phyloP scores from a whole-genome alignment of 2,888 invertebrate species.

The Entomobrya proxima region DNA sequence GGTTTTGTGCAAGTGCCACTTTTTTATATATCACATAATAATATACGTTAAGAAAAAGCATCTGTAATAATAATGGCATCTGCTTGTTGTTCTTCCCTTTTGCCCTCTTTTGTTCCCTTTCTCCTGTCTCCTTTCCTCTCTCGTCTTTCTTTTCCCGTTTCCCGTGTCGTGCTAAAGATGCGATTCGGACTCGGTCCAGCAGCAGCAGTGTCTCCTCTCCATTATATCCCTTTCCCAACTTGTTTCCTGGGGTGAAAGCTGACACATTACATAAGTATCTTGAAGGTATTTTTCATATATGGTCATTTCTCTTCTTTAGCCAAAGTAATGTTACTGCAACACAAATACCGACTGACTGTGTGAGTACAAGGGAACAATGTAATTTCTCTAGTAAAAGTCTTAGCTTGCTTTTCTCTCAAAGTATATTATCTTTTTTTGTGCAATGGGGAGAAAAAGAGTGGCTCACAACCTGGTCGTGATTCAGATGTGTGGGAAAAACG shows the following conservation, averaged over 20 bases:
- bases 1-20: slow-evolving; percentile 60
- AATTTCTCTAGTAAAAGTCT: slow-evolving; percentile 32
- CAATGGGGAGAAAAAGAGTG: slow-evolving; percentile 8
- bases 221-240: slow-evolving; percentile 30
- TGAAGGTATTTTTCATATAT: slow-evolving; percentile 55
- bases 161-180: slow-evolving; percentile 14
- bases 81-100: slow-evolving; percentile 48
- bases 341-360: neutral
- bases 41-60: slow-evolving; percentile 35
- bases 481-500: slow-evolving; percentile 37
- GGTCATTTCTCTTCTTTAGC: slow-evolving; percentile 16
- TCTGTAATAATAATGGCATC: slow-evolving; percentile 65
- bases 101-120: slow-evolving; percentile 7
- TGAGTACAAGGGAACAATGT: neutral
- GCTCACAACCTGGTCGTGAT: neutral
- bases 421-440: slow-evolving; percentile 39
- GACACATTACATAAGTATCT: slow-evolving; percentile 59
- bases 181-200: neutral
- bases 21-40: slow-evolving; percentile 9
- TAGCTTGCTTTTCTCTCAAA: slow-evolving; percentile 49
- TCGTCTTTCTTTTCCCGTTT: slow-evolving; percentile 27
- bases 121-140: no score
- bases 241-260: slow-evolving; percentile 67
- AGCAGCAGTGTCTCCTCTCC: slow-evolving; percentile 24
- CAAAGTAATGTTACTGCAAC: neutral